Percentiles rank a stretch among this genome's conserved stretches.
Evolutionary conservation across 2,888 invertebrate genomes (phyloP).

Genomic region (Amblyteles armatorius): DNA sequence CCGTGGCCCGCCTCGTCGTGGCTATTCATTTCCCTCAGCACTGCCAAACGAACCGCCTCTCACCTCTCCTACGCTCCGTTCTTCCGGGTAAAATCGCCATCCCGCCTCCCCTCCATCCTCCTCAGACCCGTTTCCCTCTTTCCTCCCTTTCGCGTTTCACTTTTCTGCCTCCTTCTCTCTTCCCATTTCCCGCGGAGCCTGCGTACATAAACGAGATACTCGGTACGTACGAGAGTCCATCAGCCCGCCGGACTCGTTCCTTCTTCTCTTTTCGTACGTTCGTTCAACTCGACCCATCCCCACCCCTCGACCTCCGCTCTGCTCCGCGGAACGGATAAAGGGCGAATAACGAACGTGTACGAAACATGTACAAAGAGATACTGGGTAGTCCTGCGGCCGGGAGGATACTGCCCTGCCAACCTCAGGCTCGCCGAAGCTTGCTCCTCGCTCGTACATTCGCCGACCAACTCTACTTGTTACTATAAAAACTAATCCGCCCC

Average conservation of each 20-base stretch:
- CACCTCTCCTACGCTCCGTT: conserved; percentile 57
- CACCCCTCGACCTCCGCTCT: not conserved
- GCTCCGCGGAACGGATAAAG: conserved; percentile 54
- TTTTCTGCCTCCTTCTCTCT: conserved; percentile 24
- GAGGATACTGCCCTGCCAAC: conserved; percentile 17
- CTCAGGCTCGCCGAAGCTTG: conserved; percentile 19
- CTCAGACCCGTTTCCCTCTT: conserved; percentile 20
- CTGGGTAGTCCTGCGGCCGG: conserved; percentile 26
- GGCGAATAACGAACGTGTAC: conserved; percentile 60
- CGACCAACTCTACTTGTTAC: conserved; percentile 30
- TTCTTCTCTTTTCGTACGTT: conserved; percentile 39
- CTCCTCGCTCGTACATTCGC: conserved; percentile 42
- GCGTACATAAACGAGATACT: conserved; percentile 57
- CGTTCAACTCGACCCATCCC: conserved; percentile 50
- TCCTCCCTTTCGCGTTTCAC: conserved; percentile 31
- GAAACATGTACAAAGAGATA: conserved; percentile 59
- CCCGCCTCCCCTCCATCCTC: conserved; percentile 29
- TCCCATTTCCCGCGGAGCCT: conserved; percentile 54
- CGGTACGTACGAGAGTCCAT: conserved; percentile 39
- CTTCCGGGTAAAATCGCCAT: conserved; percentile 54
- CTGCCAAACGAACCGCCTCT: conserved; percentile 70
- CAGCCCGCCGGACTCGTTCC: conserved; percentile 47
- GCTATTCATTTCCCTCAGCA: conserved; percentile 72
- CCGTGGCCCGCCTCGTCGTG: conserved; percentile 67
- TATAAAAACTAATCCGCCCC: conserved; percentile 53